Conservation (phyloP, 2,797 vertebrate genomes). For the Lacerta bilineata region DNA sequence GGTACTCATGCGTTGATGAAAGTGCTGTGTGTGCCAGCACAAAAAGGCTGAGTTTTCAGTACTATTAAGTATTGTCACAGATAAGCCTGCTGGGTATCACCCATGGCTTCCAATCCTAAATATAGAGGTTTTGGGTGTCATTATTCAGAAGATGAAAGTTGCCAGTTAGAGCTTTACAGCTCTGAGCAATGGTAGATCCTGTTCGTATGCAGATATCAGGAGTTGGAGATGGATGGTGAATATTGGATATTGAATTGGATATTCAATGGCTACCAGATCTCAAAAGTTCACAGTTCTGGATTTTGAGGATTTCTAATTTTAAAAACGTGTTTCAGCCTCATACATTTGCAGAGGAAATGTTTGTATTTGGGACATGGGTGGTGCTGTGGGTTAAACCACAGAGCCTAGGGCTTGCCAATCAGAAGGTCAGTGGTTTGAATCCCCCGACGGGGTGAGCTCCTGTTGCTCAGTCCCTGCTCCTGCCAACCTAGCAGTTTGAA, state of each 20-base stretch:
- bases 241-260: not conserved
- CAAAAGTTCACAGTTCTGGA: not conserved
- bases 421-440: too few relatives aligned
- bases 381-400: too few relatives aligned
- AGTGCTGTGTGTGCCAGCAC: too few relatives aligned
- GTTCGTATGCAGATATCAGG: not conserved
- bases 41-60: too few relatives aligned
- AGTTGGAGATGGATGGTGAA: not conserved
- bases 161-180: not conserved
- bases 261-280: not conserved
- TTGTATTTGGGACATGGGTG: not conserved
- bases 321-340: not conserved
- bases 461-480: too few relatives aligned
- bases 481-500: too few relatives aligned
- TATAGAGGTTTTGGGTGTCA: not conserved
- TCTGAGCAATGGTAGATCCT: not conserved
- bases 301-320: not conserved
- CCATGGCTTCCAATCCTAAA: not conserved
- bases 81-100: too few relatives aligned
- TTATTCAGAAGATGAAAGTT: not conserved
- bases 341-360: not conserved
- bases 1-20: too few relatives aligned
- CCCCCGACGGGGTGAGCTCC: too few relatives aligned
- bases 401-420: too few relatives aligned
- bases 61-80: too few relatives aligned